Evolutionary conservation across 2,797 vertebrate species (phyloP).

Genomic region (Pseudopleuronectes americanus): DNA sequence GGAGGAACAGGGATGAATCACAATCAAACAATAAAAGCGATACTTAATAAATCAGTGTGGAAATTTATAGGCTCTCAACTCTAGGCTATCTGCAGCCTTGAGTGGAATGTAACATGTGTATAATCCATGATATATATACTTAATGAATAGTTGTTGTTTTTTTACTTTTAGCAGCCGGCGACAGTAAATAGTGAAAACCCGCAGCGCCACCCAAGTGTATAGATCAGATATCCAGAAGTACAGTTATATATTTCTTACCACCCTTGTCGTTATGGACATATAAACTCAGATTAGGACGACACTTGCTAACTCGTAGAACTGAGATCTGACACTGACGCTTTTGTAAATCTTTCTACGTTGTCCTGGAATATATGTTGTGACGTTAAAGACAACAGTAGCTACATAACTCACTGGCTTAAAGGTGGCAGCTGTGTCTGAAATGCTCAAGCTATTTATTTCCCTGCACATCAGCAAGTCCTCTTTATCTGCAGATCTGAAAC

Average conservation of each 20-base stretch:
- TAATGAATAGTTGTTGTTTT: not conserved
- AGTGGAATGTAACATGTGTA: constrained; percentile 4
- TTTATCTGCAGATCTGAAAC: not conserved
- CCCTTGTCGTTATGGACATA: not conserved
- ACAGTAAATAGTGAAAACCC: constrained; percentile 7
- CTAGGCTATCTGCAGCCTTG: not conserved
- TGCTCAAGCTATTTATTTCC: not conserved
- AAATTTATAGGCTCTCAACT: not conserved
- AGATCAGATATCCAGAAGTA: constrained; percentile 17
- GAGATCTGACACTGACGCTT: too few relatives aligned
- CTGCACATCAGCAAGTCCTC: not conserved
- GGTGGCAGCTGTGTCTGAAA: not conserved
- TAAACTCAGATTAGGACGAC: too few relatives aligned
- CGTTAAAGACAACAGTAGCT: not conserved
- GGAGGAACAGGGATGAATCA: not conserved
- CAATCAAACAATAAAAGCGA: not conserved
- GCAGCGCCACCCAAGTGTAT: not conserved
- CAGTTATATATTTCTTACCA: not conserved
- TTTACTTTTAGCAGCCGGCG: constrained; percentile 8
- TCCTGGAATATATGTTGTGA: too few relatives aligned
- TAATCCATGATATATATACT: constrained; percentile 4
- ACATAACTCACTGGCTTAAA: not conserved
- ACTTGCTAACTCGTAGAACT: too few relatives aligned
- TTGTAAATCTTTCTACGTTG: too few relatives aligned
- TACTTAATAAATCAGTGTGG: constrained; percentile 15